Evolutionary conservation across 53 echinoderm and acorn worm genomes (phyloP).

Genomic region (Stichopus horrens): DNA sequence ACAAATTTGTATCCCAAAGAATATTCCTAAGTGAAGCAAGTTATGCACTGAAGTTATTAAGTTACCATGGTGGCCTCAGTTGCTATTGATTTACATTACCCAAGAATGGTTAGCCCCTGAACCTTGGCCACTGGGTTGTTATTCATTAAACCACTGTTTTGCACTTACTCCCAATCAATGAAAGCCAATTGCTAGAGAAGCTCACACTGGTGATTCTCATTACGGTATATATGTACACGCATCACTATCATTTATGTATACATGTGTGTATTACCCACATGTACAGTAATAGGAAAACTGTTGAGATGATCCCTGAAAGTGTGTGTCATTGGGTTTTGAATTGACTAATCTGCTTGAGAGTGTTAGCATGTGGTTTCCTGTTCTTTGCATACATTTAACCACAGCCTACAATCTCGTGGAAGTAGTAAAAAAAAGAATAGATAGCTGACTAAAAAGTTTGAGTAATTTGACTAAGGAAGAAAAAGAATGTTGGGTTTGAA

Average conservation of each 20-base stretch:
- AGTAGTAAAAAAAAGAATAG: background rate
- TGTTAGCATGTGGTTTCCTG: conserved; percentile 31
- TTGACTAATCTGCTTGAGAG: background rate
- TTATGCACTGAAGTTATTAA: background rate
- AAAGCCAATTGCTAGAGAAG: background rate
- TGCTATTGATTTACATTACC: background rate
- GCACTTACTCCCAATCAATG: background rate
- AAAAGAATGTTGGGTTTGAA: background rate
- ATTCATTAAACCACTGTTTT: background rate
- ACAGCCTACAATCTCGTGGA: background rate
- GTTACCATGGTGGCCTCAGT: background rate
- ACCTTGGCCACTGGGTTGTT: background rate
- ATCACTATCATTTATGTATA: background rate
- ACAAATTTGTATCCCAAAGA: no score
- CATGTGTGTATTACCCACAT: background rate
- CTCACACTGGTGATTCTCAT: no score
- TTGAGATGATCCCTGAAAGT: conserved; percentile 29
- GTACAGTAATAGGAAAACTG: background rate
- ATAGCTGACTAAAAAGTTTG: conserved; percentile 10
- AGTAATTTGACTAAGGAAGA: background rate
- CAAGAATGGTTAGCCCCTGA: background rate
- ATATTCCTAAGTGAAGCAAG: background rate
- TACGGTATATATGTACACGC: no score
- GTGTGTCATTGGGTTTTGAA: conserved; percentile 17
- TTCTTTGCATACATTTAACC: conserved; percentile 27